Evolutionary conservation across 1,140 invertebrate genomes (phyloP), one percentile per base, ranked within the genome.

Genomic region (Cydia fagiglandana): DNA sequence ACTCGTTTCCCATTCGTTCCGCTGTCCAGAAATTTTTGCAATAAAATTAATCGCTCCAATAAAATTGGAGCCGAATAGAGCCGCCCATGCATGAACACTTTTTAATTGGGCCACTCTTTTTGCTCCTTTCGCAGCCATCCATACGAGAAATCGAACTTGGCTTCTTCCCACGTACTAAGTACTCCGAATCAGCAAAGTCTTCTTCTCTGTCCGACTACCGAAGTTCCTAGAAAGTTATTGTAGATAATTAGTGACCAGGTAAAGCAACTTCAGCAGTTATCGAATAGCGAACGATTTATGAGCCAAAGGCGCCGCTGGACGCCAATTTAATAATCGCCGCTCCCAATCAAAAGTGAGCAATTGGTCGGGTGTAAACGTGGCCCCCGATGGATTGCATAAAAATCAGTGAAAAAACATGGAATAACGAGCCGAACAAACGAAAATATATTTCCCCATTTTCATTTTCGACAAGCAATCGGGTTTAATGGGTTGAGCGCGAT

Each of bases 41-140:
- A 91, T 92, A 91, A 92, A 92, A 91, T 92, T 92, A 92, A 92
- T 92, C 86, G 89, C 87, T 88, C 86, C 89, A 90, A 92, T 92
- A 91, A 91, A 92, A 91, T 86, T 85, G 83, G 83, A 86, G 78
- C 82, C 84, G 87, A 89, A 90, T 88, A 86, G 85, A 88, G 77
- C 85, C 79, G 81, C 76, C 86, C 86, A 88, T 89, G 87, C 87
- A 85, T 89, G 86, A 89, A 89, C 85, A 88, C 87, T 89, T 90
- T 90, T 90, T 88, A 90, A 89, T 90, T 88, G 88, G 86, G 86
- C 86, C 81, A 79, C 83, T 83, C 80, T 88, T 90, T 89, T 89
- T 89, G 83, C 77, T 88, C 81, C 82, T 87, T 90, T 87, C 76
- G 78, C 81, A 82, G 78, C 77, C 83, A 85, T 75, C 80, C 81